phyloP scores from a whole-genome alignment of 2,888 invertebrate genomes.

The Macaria liturata region DNA sequence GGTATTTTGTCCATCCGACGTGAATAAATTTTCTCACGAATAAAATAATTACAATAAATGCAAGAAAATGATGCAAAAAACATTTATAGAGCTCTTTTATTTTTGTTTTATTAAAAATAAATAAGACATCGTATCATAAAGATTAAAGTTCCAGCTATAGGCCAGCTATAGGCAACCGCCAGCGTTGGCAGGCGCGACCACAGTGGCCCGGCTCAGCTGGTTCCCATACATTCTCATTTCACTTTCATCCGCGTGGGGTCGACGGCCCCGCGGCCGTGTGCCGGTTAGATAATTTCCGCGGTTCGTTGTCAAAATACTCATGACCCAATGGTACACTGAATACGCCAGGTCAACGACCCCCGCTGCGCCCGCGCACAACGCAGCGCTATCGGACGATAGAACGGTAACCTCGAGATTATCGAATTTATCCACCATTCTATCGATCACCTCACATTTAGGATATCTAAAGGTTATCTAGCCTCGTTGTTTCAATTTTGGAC shows the following conservation, averaged over 20 bases:
- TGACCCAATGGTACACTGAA: slow-evolving; percentile 82
- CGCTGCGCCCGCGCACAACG: slow-evolving; percentile 56
- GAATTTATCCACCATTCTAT: slow-evolving; percentile 26
- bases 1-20: too few species aligned
- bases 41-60: too few species aligned
- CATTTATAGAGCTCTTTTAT: too few species aligned
- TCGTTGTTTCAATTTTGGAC: slow-evolving; percentile 26
- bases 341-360: slow-evolving; percentile 68
- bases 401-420: slow-evolving; percentile 48
- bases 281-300: slow-evolving; percentile 83
- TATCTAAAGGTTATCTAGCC: slow-evolving; percentile 32
- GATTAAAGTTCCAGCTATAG: too few species aligned
- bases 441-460: too few species aligned
- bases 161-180: too few species aligned
- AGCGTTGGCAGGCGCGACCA: neutral
- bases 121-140: too few species aligned
- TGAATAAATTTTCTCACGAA: too few species aligned
- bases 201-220: slow-evolving; percentile 37
- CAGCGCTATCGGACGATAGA: slow-evolving; percentile 57
- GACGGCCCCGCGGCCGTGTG: slow-evolving; percentile 74
- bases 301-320: slow-evolving; percentile 81
- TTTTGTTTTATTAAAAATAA: too few species aligned
- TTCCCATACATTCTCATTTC: slow-evolving; percentile 67
- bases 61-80: too few species aligned
- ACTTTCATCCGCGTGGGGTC: slow-evolving; percentile 74